Evolutionary conservation across 2,113 vertebrate species (phyloP).

Genomic region (Triplophysa tibetana): DNA sequence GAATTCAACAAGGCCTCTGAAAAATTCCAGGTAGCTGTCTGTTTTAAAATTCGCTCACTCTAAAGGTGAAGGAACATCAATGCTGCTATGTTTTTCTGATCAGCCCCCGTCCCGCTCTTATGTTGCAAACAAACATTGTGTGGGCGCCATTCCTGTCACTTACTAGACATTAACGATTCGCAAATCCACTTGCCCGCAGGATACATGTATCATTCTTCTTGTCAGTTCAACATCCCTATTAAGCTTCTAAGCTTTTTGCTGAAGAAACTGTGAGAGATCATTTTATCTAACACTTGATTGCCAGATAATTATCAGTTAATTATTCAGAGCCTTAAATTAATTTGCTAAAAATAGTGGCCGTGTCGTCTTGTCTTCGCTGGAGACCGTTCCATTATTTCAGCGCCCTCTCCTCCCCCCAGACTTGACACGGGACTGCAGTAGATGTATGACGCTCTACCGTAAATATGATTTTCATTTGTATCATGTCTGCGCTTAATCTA

Average conservation of each 20-base stretch:
- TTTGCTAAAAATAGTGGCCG: constrained; percentile 78
- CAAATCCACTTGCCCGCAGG: constrained; percentile 63
- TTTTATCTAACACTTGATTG: constrained; percentile 79
- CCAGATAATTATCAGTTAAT: constrained; percentile 84
- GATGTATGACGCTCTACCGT: constrained; percentile 39
- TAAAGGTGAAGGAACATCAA: constrained; percentile 12
- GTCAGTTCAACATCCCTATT: constrained; percentile 59
- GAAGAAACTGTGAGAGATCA: constrained; percentile 69
- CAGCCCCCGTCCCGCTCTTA: constrained; percentile 50
- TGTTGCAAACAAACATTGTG: constrained; percentile 62
- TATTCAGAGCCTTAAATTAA: constrained; percentile 82
- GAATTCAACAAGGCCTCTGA: neutral
- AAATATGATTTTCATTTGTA: constrained; percentile 50
- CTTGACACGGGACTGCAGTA: constrained; percentile 46
- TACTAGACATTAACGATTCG: constrained; percentile 66
- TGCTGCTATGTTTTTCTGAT: neutral
- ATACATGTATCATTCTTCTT: constrained; percentile 52
- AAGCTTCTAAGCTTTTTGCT: constrained; percentile 60
- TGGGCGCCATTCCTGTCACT: constrained; percentile 68
- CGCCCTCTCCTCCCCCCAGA: constrained; percentile 29
- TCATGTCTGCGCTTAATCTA: constrained; percentile 64
- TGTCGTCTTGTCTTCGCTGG: constrained; percentile 67
- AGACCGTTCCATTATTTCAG: constrained; percentile 68
- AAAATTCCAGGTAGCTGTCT: neutral
- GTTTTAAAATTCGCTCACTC: constrained; percentile 17